Evolutionary conservation across 1,140 invertebrate species (phyloP), one percentile per base, ranked within the genome.

Genomic region (Drosophila mayri): DNA sequence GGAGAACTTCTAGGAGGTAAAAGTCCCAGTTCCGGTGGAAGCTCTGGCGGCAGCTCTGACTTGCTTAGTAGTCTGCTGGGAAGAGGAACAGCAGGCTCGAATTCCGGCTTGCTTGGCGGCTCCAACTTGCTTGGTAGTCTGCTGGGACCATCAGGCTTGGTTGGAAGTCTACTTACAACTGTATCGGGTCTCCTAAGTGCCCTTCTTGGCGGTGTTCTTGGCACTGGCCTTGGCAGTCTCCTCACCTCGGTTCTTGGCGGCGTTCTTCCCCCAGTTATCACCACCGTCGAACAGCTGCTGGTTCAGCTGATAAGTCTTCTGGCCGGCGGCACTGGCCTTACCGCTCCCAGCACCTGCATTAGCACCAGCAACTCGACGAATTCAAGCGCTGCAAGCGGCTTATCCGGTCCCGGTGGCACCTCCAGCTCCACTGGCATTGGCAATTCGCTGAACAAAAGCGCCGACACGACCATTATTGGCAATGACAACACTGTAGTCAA

Each of bases 151-250:
- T 14, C 20, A 20, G 22, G 20, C n/a, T 50, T 66, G 8, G 38
- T 41, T 16, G 46, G 46, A 2, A 16, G 52, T 4, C 20, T 54
- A 0, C 1, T 54, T 1, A 1, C 8, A 0, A 54, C 50, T 0
- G 50, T 55, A 0, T 35, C 6, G 2, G 22, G 35, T n/a, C 52
- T 55, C 3, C 52, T 55, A n/a, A 55, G 52, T 16, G 3, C 35
- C 4, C 52, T 55, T 7, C 52, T 55, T 11, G 52, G 52, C 35
- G 52, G 52, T 11, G 52, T 55, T 3, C 35, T 55, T n/a, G 52
- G 52, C 35, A 55, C 52, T n/a, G 52, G 52, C 9, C 52, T 55
- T 0, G 52, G 52, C 52, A 55, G 52, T 12, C 52, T 55, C 5
- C 52, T 55, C 5, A n/a, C 4, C 52, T 1, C 14, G 4, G 52